Conservation (phyloP, 2,888 invertebrate genomes). For the Nowickia ferox region DNA sequence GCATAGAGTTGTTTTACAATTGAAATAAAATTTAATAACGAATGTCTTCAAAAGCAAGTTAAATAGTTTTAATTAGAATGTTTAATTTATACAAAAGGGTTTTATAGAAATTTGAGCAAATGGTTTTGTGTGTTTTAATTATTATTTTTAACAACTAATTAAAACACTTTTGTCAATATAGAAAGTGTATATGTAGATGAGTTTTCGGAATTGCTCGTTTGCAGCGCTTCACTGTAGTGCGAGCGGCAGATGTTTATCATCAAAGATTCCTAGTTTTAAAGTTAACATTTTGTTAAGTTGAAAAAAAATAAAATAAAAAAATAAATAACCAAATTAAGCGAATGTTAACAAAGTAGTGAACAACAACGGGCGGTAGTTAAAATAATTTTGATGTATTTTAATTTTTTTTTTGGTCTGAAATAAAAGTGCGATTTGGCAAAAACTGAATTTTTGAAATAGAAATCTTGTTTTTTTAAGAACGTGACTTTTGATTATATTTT, state of each 20-base stretch:
- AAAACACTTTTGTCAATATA: too few relatives aligned
- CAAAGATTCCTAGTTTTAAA: slow-evolving; percentile 44
- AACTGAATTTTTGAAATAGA: slow-evolving; percentile 1
- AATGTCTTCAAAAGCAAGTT: not conserved
- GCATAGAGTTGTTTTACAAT: slow-evolving; percentile 15
- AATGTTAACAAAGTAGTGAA: slow-evolving; percentile 49
- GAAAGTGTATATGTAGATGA: too few relatives aligned
- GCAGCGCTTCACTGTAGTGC: not conserved
- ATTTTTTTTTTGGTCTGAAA: not conserved
- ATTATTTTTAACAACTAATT: too few relatives aligned
- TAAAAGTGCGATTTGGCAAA: slow-evolving; percentile 13
- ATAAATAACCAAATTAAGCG: slow-evolving; percentile 42
- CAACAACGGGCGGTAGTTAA: slow-evolving; percentile 57
- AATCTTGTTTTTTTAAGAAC: slow-evolving; percentile 19
- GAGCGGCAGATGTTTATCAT: slow-evolving; percentile 68
- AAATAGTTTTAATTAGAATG: not conserved
- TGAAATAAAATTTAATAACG: slow-evolving; percentile 26
- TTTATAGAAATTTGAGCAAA: not conserved
- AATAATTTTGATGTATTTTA: slow-evolving; percentile 1
- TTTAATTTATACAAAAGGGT: not conserved
- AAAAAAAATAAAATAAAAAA: not conserved
- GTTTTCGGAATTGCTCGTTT: too few relatives aligned
- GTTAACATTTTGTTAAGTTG: slow-evolving; percentile 53
- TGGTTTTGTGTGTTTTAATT: too few relatives aligned
- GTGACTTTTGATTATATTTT: slow-evolving; percentile 40